These are phyloP conservation scores for Pocota personata DNA, from an alignment of 2,888 invertebrate species.

Conservation along the genomic window DNA sequence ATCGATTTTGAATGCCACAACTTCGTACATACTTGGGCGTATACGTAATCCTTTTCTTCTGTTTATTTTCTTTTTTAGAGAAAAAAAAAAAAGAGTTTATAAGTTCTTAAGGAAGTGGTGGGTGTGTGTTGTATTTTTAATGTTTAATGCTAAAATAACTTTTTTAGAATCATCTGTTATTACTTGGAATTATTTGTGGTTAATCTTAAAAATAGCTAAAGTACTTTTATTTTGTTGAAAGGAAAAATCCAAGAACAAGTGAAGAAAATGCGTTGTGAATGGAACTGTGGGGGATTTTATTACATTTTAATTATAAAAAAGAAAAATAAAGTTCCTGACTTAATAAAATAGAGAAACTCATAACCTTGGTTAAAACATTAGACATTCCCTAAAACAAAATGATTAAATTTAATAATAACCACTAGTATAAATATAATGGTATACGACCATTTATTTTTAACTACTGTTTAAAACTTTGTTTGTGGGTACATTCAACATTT, in stretches of 20 bases:
- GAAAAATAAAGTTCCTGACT: neutral
- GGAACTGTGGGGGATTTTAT: neutral
- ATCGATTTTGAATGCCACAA: neutral
- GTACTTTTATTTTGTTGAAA: neutral
- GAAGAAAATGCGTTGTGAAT: neutral
- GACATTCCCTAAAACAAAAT: neutral
- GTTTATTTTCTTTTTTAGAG: slow-evolving; percentile 10
- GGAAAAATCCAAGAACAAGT: neutral
- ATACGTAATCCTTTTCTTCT: slow-evolving; percentile 29
- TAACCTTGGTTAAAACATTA: neutral
- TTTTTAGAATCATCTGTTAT: slow-evolving; percentile 14
- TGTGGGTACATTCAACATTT: neutral
- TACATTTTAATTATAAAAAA: neutral
- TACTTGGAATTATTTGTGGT: slow-evolving; percentile 19
- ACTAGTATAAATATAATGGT: neutral
- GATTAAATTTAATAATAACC: neutral
- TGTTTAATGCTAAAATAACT: slow-evolving; percentile 16
- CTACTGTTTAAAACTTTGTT: neutral
- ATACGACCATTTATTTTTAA: neutral
- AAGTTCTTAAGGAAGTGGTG: slow-evolving; percentile 32
- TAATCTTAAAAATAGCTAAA: slow-evolving; percentile 7
- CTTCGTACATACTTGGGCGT: slow-evolving; percentile 38
- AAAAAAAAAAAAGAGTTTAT: neutral
- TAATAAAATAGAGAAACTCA: neutral
- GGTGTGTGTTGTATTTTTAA: neutral